phyloP scores from a whole-genome alignment of 2,113 vertebrate genomes.

The Cavia porcellus region DNA sequence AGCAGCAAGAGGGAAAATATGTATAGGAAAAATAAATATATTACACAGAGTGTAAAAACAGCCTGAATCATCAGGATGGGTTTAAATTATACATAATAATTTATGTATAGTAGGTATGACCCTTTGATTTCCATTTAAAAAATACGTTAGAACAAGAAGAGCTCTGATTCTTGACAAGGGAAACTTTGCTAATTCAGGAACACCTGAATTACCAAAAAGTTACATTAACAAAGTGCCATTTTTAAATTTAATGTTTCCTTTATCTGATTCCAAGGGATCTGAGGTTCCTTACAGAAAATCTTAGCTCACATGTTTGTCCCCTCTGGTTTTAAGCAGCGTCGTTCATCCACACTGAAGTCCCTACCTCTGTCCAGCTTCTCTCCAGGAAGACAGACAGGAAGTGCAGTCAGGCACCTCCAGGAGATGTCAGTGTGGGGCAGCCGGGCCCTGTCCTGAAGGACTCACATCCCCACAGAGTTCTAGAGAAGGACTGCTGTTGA shows the following conservation, averaged over 20 bases:
- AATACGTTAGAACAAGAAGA: neutral
- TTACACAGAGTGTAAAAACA: neutral
- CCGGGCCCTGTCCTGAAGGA: neutral
- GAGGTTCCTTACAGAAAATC: neutral
- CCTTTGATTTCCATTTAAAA: slow-evolving; percentile 2
- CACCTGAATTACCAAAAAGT: neutral
- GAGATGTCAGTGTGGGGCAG: neutral
- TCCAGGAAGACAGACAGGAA: neutral
- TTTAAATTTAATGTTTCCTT: neutral
- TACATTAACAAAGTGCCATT: neutral
- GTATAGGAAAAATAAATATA: neutral
- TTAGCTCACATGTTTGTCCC: neutral
- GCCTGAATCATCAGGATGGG: neutral
- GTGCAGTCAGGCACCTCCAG: neutral
- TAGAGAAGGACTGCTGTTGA: neutral
- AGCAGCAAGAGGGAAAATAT: neutral
- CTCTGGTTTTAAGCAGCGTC: neutral
- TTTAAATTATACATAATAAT: neutral
- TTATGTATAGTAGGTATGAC: neutral
- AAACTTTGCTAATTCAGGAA: neutral
- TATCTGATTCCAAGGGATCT: neutral
- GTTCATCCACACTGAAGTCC: neutral
- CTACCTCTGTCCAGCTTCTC: neutral
- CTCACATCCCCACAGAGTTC: neutral
- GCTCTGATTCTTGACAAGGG: neutral